These are phyloP conservation scores for Trichomycterus rosablanca DNA, from an alignment of 2,113 vertebrate species.

Conservation along the genomic window DNA sequence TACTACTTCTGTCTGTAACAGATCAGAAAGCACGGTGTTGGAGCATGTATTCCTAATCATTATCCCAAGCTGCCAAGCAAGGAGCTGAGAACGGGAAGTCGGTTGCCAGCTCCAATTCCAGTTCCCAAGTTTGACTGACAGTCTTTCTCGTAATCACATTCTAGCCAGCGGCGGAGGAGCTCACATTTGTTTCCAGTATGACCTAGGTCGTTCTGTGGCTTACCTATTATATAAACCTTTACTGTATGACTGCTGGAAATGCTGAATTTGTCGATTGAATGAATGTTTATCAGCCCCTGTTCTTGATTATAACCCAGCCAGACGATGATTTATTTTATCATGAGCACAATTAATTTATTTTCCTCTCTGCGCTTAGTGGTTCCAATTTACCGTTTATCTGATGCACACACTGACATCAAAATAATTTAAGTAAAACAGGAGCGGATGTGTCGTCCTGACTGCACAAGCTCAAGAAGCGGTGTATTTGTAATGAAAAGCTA, in stretches of 20 bases:
- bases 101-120: constrained; percentile 1
- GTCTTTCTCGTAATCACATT: constrained; percentile 46
- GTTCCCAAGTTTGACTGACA: constrained; percentile 2
- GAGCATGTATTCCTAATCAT: constrained; percentile 17
- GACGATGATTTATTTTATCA: too few species aligned
- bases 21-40: background rate
- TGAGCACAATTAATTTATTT: background rate
- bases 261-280: constrained; percentile 5
- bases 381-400: background rate
- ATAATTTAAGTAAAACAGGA: too few species aligned
- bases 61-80: constrained; percentile 32
- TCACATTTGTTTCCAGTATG: constrained; percentile 19
- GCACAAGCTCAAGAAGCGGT: background rate
- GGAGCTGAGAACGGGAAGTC: constrained; percentile 7
- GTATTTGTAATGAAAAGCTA: constrained; percentile 47
- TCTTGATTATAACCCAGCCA: too few species aligned
- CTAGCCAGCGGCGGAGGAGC: constrained; percentile 31
- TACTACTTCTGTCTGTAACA: background rate
- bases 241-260: constrained; percentile 13
- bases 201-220: constrained; percentile 34
- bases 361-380: background rate
- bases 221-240: constrained; percentile 6
- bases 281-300: background rate
- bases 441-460: background rate
- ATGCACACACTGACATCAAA: background rate